A percentile compares a stretch with the other conserved stretches of the same genome.
These are phyloP conservation scores for Nasonia vitripennis DNA, from an alignment of 1,140 invertebrate genomes.

Conservation along the genomic window DNA sequence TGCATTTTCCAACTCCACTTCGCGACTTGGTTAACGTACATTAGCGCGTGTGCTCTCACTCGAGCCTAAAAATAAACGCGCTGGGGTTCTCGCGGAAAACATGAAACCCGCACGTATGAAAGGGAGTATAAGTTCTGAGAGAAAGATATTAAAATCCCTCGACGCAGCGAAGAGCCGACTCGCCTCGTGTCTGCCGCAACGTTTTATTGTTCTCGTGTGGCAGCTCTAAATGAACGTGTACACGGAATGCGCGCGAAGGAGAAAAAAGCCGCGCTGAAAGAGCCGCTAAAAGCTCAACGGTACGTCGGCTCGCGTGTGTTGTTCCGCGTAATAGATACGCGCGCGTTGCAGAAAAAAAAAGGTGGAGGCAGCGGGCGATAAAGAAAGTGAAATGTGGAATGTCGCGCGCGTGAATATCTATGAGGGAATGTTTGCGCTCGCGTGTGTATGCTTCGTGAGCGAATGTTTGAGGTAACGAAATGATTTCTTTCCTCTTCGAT, in stretches of 20 bases:
- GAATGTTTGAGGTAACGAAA: too few species aligned
- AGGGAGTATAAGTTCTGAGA: background rate
- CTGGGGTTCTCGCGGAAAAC: too few species aligned
- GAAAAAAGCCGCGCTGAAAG: background rate
- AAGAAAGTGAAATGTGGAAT: background rate
- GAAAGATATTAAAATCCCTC: background rate
- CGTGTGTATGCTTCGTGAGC: too few species aligned
- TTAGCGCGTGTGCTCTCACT: background rate
- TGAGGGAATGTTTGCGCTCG: too few species aligned
- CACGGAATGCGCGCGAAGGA: background rate
- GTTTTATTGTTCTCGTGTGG: background rate
- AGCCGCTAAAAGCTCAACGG: constrained; percentile 21
- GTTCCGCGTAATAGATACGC: background rate
- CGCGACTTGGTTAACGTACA: background rate
- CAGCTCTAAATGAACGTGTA: background rate
- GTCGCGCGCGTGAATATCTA: background rate
- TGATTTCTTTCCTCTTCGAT: too few species aligned
- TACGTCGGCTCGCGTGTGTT: too few species aligned
- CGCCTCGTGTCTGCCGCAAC: background rate
- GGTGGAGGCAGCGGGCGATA: background rate
- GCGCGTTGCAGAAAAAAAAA: background rate
- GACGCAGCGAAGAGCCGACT: background rate
- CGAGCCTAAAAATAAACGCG: background rate
- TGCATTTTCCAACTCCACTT: background rate
- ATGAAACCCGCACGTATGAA: background rate